Base-by-base conservation (phyloP, 2,888 invertebrate species). In the Leptura quadrifasciata region DNA sequence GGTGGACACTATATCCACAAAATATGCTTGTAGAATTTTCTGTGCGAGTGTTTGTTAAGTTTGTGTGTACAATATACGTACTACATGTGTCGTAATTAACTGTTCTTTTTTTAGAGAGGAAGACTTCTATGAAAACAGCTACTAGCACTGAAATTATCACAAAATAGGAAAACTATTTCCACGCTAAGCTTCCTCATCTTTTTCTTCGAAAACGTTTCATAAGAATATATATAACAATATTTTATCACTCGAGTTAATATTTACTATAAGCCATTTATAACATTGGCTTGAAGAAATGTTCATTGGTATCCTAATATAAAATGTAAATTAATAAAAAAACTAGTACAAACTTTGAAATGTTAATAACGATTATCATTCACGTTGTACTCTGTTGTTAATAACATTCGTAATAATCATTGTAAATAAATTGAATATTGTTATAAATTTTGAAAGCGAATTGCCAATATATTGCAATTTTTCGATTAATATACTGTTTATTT, bases 51-150 rank as follows among this genome's bases (percentile, higher is more conserved):
- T 60, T 12, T 10, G n/a, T 27, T 60, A 27, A 27, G 3, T 17
- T 57, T 57, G 20, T 21, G 55, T 55, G 8, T 6, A 5, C 6
- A 8, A 31, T 0, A 6, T 31, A 31, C 27, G 5, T 31, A 60
- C 60, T 17, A 3, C 24, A 24, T 0, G 0, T 60, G 4, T 31
- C 12, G 6, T 17, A n/a, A 68, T 68, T 24, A 18, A 55, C 2
- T 15, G 21, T 27, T 74, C 72, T 72, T 72, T 72, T 86, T 86
- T 70, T 80, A 87, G 87, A 81, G 86, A 87, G 68, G 87, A 87
- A 80, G 87, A 87, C 74, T 87, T 84, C 78, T 87, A 87, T 76
- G 86, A 87, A 72, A 87, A 86, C 77, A 83, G 85, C 67, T 87
- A 87, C 77, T 87, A 86, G 84, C 80, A 79, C 78, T 54, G 77